phyloP scores from a whole-genome alignment of 2,888 invertebrate genomes.

The Hirtodrosophila trivittata region DNA sequence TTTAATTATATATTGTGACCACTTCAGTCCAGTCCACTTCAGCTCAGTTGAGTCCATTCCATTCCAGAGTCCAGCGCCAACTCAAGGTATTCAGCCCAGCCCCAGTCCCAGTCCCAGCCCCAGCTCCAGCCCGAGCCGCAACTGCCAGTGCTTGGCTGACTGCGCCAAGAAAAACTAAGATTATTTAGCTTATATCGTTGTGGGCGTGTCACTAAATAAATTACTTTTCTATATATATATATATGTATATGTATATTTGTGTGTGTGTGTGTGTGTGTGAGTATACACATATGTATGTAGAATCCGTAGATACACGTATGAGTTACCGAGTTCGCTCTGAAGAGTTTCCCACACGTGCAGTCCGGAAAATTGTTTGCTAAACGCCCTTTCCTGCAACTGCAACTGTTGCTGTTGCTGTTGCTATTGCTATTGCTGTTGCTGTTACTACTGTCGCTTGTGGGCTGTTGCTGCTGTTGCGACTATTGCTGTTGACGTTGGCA shows the following conservation, averaged over 20 bases:
- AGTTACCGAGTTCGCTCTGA: conserved; percentile 23
- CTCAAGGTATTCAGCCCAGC: neutral
- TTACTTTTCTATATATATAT: conserved; percentile 74
- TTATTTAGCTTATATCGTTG: conserved; percentile 69
- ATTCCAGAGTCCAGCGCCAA: neutral
- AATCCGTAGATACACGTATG: conserved; percentile 8
- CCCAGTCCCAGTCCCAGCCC: conserved; percentile 1
- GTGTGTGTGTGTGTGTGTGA: neutral
- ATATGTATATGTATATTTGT: conserved; percentile 3
- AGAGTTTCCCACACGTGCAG: conserved; percentile 68
- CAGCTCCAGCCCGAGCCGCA: neutral
- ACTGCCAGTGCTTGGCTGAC: conserved; percentile 20
- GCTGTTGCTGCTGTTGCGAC: conserved; percentile 26
- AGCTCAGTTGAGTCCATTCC: neutral
- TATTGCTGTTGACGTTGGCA: conserved; percentile 41
- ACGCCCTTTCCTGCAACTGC: conserved; percentile 68
- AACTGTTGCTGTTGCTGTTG: conserved; percentile 33
- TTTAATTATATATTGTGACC: conserved; percentile 79
- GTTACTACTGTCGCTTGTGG: conserved; percentile 61
- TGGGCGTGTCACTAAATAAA: conserved; percentile 77
- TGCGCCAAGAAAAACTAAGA: conserved; percentile 69
- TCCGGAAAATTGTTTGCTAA: conserved; percentile 72
- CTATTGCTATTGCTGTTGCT: conserved; percentile 41
- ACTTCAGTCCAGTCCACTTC: conserved; percentile 48
- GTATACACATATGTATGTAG: conserved; percentile 4